These are phyloP conservation scores for Hippopotamus amphibius DNA, from an alignment of 2,113 vertebrate genomes.

Conservation along the genomic window DNA sequence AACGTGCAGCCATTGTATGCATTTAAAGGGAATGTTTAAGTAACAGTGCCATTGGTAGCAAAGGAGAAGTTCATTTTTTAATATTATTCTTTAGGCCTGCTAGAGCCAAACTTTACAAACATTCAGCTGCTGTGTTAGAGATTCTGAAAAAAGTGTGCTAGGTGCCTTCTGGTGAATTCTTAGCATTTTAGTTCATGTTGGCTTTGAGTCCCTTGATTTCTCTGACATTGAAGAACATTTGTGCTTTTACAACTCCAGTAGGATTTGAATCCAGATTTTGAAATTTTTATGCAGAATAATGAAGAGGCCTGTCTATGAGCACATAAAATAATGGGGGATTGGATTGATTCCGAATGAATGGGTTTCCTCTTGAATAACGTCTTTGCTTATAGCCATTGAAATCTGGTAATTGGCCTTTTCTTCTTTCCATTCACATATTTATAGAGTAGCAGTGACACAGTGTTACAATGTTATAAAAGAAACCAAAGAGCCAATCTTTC, in stretches of 20 bases:
- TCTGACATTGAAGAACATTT: background rate
- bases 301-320: background rate
- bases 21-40: background rate
- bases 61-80: background rate
- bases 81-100: background rate
- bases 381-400: constrained; percentile 22
- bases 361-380: constrained; percentile 2
- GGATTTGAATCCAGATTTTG: constrained; percentile 1
- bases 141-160: background rate
- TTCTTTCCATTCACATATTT: background rate
- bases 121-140: background rate
- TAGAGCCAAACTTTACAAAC: background rate
- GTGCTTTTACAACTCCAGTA: background rate
- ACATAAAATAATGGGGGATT: background rate
- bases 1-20: background rate
- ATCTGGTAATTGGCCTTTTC: constrained; percentile 13
- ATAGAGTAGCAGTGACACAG: background rate
- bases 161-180: background rate
- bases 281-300: background rate
- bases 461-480: background rate
- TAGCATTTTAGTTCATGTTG: background rate
- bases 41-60: background rate
- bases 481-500: background rate
- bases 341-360: background rate
- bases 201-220: background rate